Evolutionary conservation across 2,797 vertebrate species (phyloP).

Genomic region (Chromobotia macracanthus): DNA sequence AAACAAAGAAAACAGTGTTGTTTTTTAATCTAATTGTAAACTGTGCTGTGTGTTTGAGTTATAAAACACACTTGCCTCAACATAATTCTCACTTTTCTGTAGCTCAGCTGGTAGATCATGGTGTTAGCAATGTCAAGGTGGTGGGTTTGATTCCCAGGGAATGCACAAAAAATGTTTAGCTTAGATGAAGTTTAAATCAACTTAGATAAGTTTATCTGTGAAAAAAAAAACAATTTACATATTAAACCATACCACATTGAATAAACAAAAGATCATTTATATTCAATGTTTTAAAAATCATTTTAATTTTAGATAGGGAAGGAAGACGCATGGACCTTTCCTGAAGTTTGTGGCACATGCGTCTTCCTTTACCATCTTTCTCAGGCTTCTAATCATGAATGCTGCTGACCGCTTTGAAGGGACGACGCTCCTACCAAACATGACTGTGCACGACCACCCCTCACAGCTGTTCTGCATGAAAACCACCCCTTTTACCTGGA

Average conservation of each 20-base stretch:
- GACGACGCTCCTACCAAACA: slow-evolving; percentile 90
- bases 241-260: background rate
- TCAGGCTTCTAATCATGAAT: slow-evolving; percentile 92
- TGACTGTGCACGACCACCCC: slow-evolving; percentile 86
- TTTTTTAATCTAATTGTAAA: background rate
- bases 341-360: slow-evolving; percentile 97
- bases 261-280: background rate
- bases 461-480: slow-evolving; percentile 95
- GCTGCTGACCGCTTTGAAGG: slow-evolving; percentile 93
- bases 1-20: background rate
- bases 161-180: no score
- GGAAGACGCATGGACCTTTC: slow-evolving; percentile 90
- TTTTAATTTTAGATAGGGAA: slow-evolving; percentile 82
- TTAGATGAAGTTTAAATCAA: no score
- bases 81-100: background rate
- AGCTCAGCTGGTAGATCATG: no score
- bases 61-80: no score
- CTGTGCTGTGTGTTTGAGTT: background rate
- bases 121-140: no score
- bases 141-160: no score
- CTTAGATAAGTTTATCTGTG: no score
- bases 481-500: slow-evolving; percentile 94
- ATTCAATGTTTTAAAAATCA: background rate
- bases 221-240: no score
- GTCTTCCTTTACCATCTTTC: slow-evolving; percentile 93